Percentiles rank a stretch among this genome's conserved stretches.
Evolutionary conservation across 2,797 vertebrate genomes (phyloP).

Genomic region (Vireo griseus): DNA sequence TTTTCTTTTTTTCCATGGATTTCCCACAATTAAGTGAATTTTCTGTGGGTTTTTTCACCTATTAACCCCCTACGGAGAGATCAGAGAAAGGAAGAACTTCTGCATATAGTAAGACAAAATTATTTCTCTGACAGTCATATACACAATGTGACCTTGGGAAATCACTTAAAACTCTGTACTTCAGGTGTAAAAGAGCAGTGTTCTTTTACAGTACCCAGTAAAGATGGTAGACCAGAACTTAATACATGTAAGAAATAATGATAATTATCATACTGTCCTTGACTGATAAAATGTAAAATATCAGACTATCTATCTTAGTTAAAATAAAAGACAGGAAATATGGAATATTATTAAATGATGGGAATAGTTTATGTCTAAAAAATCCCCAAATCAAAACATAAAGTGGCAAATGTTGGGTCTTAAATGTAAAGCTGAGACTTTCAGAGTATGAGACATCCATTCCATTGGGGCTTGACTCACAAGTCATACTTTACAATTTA

Average conservation of each 20-base stretch:
- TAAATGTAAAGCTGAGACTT: constrained; percentile 30
- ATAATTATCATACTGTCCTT: neutral
- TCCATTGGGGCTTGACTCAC: constrained; percentile 54
- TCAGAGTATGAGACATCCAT: constrained; percentile 44
- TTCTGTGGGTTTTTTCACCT: fast-evolving
- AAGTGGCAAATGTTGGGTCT: constrained; percentile 1
- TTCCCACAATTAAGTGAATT: neutral
- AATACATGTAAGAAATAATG: neutral
- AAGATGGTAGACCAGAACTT: neutral
- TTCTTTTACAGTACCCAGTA: neutral
- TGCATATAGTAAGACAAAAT: neutral
- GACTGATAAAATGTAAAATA: neutral
- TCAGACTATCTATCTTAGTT: neutral
- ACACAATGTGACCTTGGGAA: neutral
- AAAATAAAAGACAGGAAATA: neutral
- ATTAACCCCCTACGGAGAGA: neutral
- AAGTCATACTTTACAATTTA: constrained; percentile 56
- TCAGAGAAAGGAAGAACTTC: neutral
- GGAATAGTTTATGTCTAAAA: neutral
- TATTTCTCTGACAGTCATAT: neutral
- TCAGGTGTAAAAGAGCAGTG: neutral
- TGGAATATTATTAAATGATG: neutral
- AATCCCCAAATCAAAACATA: neutral
- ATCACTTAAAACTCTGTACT: neutral
- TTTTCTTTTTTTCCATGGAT: neutral